Evolutionary conservation across 2,888 invertebrate genomes (phyloP).

Genomic region (Boloria euphrosyne): DNA sequence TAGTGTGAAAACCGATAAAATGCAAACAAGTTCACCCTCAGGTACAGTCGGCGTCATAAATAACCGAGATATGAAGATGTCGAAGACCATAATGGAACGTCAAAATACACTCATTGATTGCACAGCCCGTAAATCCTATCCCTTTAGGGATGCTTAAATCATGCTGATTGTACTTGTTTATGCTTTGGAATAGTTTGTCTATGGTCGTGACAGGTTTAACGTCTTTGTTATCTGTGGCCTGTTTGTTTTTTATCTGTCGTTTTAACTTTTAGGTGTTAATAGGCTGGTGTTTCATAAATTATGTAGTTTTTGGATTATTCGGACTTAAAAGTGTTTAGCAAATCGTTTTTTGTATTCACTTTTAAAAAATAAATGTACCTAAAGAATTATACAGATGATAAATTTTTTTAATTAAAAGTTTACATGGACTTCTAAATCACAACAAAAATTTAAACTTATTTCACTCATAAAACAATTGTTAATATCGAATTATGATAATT

Average conservation of each 20-base stretch:
- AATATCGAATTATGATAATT: no score
- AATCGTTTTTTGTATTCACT: no score
- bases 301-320: no score
- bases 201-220: slow-evolving; percentile 18
- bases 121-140: slow-evolving; percentile 40
- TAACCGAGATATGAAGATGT: slow-evolving; percentile 77
- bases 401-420: no score
- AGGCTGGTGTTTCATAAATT: no score
- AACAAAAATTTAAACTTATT: no score
- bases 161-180: slow-evolving; percentile 54
- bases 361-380: no score
- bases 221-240: slow-evolving; percentile 15
- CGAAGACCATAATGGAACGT: slow-evolving; percentile 75
- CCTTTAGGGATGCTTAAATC: slow-evolving; percentile 50
- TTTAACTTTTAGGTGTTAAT: no score
- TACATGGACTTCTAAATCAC: no score
- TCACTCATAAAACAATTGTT: no score
- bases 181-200: slow-evolving; percentile 31
- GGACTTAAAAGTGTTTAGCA: no score
- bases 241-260: background rate
- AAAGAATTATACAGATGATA: no score
- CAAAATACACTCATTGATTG: slow-evolving; percentile 66
- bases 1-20: slow-evolving; percentile 24
- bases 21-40: slow-evolving; percentile 48
- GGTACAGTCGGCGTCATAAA: slow-evolving; percentile 66